Base-by-base conservation (phyloP, 2,888 invertebrate species). In the Netelia virgata region DNA sequence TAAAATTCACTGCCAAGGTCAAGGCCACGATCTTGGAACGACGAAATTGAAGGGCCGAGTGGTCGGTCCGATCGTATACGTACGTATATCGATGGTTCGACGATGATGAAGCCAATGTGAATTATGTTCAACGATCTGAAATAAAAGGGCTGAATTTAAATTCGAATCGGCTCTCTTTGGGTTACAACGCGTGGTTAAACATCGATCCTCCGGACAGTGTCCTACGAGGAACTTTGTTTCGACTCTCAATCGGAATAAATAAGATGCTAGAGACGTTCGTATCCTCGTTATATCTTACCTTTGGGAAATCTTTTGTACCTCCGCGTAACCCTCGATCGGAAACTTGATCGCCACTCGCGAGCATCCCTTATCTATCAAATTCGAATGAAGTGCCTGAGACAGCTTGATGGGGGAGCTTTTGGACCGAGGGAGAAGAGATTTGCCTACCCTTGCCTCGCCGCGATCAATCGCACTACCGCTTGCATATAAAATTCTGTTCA, bases 341-440 rank as follows among this genome's bases (percentile, higher is more conserved):
- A 36, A 10, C 16, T 63, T n/a, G 74, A 14, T 47, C 11, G 53
- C 28, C 36, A 20, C 23, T 18, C 20, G 8, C 36, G 50, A 14
- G 50, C 36, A 36, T 2, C 64, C 55, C 36, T 53, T 53, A 53
- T 50, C 63, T 63, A 74, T 74, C 28, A 74, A 75, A 75, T 75
- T 75, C 20, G 55, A 55, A 75, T 57, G 20, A 75, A 75, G 61
- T 55, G 55, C 43, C n/a, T 53, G n/a, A 6, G 41, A 36, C 43
- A 9, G n/a, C 8, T 28, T 43, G 64, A 41, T 50, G 23, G 16
- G 6, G n/a, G 1, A 1, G 16, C 28, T 28, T 28, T 66, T 57
- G 16, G n/a, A 41, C 16, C 47, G 14, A 47, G 10, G 47, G 47
- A 14, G 14, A 10, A 47, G 47, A 14, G 47, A 47, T 47, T 14